Base-by-base conservation (phyloP, 2,797 vertebrate species). In the Falco rusticolus region DNA sequence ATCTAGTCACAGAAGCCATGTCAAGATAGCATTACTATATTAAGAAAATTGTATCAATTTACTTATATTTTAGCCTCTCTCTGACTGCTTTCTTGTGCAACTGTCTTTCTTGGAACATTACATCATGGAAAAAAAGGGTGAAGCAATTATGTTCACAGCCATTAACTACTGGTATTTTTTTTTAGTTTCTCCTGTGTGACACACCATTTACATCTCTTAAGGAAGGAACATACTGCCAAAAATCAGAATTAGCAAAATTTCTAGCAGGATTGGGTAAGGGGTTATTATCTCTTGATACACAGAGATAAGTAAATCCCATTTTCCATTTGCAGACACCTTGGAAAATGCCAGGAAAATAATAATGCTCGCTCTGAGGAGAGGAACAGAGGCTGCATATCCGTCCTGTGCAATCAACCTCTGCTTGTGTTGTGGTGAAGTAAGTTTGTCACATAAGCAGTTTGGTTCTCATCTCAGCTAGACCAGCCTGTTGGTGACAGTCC, bases 51-150 rank as follows among this genome's bases (percentile, higher is more conserved):
- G 63, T 72, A 66, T 69, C 51, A 12, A 47, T 94, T 96, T 89
- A 74, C 70, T 94, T 93, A 91, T 90, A 82, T 94, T 82, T 92
- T 80, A 90, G 90, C 66, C 56, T 77, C 39, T 13, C 41, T 65
- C 50, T 90, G 72, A 75, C 76, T 87, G 34, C 77, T 75, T 92
- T 94, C 86, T 95, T 95, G 75, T 77, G 84, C 78, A 96, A 96
- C 57, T 82, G 43, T 41, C 72, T 87, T 95, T 80, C 76, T 91
- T 79, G 78, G 93, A 93, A 71, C 56, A 57, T 92, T 90, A 76
- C 69, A 50, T 89, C 54, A 92, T 3, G 41, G 84, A 88, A 91
- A 94, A 68, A 68, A 65, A 71, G 81, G 57, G 80, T 57, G 50
- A 29, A 72, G 68, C 50, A 33, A 59, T 89, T 82, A 66, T 10